Base-by-base conservation (phyloP, 2,797 vertebrate genomes). In the Chrosomus eos region DNA sequence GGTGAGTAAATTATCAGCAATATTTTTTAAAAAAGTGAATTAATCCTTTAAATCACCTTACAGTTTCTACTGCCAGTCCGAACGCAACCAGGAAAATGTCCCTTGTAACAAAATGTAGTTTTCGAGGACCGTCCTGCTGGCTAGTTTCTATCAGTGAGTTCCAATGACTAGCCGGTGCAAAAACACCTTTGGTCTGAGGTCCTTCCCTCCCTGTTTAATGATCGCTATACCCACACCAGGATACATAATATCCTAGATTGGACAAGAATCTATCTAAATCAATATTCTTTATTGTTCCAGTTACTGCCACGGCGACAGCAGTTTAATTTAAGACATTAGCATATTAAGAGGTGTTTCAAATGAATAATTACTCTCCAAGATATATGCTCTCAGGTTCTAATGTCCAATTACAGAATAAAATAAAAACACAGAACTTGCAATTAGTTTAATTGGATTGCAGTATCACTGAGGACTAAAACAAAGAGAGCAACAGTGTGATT, bases 311-410 rank as follows among this genome's bases (percentile, higher is more conserved):
- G 2, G 81, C 1, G 85, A 77, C 85, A 88, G 91, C 89, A 88
- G 84, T 90, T 94, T 93, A 93, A 93, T 93, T 93, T 87, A 92
- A 90, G 80, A 87, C 89, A 93, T 93, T 92, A 92, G 87, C 90
- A 93, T 93, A 91, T 92, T 89, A 92, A 89, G 78, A 89, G 91
- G 88, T 88, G 88, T 85, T 90, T 92, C 88, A 92, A 91, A 94
- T 93, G 90, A 92, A 87, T 87, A 89, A 91, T 93, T 89, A 92
- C 91, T 91, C 91, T 92, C 91, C 91, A 86, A 90, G 90, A 90
- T 87, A 91, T 88, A 91, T 91, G 87, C 84, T 90, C 86, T 55
- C 62, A 31, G 82, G 83, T 90, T 91, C 87, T 86, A 86, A 88
- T 88, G 85, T 88, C 87, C 88, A 88, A 89, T 85, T 91, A 87